These are phyloP conservation scores for Agelaius tricolor DNA, from an alignment of 2,113 vertebrate genomes.

Conservation along the genomic window DNA sequence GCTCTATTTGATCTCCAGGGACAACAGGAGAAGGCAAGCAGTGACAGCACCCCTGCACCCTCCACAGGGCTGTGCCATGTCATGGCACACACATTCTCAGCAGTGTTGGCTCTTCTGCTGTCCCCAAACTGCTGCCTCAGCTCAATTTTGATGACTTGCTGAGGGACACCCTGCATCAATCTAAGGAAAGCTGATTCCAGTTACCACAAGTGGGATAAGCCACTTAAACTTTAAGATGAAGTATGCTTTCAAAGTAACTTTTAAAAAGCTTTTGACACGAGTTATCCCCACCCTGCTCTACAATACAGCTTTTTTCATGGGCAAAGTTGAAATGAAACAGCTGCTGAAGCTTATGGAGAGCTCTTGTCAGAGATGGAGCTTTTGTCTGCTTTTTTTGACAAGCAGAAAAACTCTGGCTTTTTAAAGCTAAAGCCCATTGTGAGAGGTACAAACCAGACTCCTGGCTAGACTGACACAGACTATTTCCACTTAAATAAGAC, in stretches of 20 bases:
- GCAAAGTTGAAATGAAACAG: constrained; percentile 47
- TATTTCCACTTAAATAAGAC: not conserved
- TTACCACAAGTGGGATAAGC: constrained; percentile 38
- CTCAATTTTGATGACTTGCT: not conserved
- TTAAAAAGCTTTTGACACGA: constrained; percentile 37
- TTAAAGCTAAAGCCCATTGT: constrained; percentile 52
- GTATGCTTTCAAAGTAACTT: constrained; percentile 59
- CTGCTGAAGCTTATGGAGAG: constrained; percentile 24
- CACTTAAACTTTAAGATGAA: constrained; percentile 62
- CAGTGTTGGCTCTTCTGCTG: not conserved
- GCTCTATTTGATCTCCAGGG: not conserved
- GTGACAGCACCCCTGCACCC: not conserved
- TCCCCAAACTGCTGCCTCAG: constrained; percentile 31
- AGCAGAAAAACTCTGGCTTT: constrained; percentile 37
- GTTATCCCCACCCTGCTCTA: constrained; percentile 27
- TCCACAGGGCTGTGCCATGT: not conserved
- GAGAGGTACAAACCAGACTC: constrained; percentile 20
- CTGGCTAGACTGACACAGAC: not conserved
- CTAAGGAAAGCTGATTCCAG: constrained; percentile 39
- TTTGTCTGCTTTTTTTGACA: constrained; percentile 59
- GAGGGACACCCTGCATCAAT: not conserved
- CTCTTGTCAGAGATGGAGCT: not conserved
- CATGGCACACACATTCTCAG: not conserved
- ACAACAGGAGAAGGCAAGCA: not conserved
- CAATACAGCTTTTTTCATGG: constrained; percentile 10